Base-by-base conservation (phyloP, 2,888 invertebrate species). In the Drosophila mulleri region DNA sequence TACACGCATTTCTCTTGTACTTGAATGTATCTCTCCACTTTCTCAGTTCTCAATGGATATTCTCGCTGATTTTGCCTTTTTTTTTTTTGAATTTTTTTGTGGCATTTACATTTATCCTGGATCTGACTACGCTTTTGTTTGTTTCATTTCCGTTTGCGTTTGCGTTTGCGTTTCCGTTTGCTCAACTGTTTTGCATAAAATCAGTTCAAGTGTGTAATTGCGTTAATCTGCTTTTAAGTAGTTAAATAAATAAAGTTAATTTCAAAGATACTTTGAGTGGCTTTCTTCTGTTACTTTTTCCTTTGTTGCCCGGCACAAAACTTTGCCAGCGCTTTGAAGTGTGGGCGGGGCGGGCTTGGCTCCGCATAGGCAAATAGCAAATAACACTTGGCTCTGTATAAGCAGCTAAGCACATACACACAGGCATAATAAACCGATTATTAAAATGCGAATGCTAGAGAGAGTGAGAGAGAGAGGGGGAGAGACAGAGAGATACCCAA, bases 211-310 rank as follows among this genome's bases (percentile, higher is more conserved):
- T 88, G 87, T 90, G 87, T 92, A 92, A 92, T 92, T 92, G 92
- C 90, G 89, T 88, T 92, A 92, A 92, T 91, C 92, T 91, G 87
- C 86, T 92, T 92, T 90, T 89, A 91, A 91, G 91, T 89, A 92
- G 79, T 89, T 91, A 90, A 89, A 90, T 91, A 92, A 92, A 92
- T 91, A 91, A 90, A 91, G 91, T 91, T 91, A 91, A 91, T 91
- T 91, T 91, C 78, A 72, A 78, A 80, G 80, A 83, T 85, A 78
- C 88, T 81, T 72, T 72, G 63, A 59, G 74, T 82, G 68, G 82
- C 82, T 83, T 83, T 81, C 70, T 72, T 77, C 71, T 47, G 32
- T 14, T 44, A 18, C 42, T 35, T 57, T 82, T 81, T 80, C 69
- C 65, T 67, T 71, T 47, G 67, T 61, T 58, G 66, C 53, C 48